Conservation (phyloP, 2,888 invertebrate species). For the Drosophila tanythrix region DNA sequence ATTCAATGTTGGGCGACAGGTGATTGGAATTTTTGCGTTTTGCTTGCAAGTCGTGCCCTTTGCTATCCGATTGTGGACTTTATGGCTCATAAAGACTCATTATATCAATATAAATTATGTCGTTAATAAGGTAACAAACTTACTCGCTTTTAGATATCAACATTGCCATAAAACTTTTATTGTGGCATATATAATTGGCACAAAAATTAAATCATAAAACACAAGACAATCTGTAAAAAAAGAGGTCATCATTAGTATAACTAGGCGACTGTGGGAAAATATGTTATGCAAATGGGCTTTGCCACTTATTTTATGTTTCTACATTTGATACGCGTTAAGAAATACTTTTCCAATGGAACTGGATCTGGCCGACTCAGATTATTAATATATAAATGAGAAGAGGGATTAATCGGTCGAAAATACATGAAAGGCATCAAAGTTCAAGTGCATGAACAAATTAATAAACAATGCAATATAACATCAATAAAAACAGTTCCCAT, state of each 20-base stretch:
- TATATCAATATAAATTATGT: slow-evolving; percentile 47
- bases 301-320: not conserved
- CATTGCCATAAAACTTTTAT: slow-evolving; percentile 33
- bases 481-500: not conserved
- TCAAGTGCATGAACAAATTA: not conserved
- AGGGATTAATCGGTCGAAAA: not conserved
- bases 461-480: not conserved
- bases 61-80: slow-evolving; percentile 18
- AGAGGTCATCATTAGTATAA: not conserved
- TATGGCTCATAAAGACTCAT: slow-evolving; percentile 58
- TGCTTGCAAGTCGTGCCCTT: slow-evolving; percentile 17
- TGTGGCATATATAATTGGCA: slow-evolving; percentile 31
- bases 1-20: slow-evolving; percentile 37
- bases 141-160: slow-evolving; percentile 29
- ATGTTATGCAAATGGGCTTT: not conserved
- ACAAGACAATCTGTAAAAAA: slow-evolving; percentile 4
- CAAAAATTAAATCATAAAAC: slow-evolving; percentile 46
- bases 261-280: not conserved
- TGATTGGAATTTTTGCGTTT: slow-evolving; percentile 38
- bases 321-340: not conserved
- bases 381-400: not conserved
- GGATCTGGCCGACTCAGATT: not conserved
- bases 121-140: slow-evolving; percentile 39
- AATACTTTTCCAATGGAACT: not conserved
- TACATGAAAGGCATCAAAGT: not conserved